These are phyloP conservation scores for Hyposoter didymator DNA, from an alignment of 2,888 invertebrate genomes.

Conservation along the genomic window DNA sequence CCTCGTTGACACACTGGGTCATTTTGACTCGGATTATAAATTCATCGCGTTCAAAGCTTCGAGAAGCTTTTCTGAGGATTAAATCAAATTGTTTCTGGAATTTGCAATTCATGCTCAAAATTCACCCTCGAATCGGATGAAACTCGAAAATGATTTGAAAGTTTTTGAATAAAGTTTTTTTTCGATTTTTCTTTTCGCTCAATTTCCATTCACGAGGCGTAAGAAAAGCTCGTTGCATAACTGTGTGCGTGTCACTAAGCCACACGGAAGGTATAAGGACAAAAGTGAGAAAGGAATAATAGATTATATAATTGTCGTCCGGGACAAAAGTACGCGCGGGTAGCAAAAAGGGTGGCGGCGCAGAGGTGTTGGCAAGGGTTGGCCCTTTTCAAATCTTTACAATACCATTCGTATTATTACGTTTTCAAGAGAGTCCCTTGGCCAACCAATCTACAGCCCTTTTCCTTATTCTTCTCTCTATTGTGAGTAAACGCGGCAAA, in stretches of 20 bases:
- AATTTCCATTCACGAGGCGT: constrained; percentile 14
- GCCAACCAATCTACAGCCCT: constrained; percentile 40
- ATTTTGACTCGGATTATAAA: background rate
- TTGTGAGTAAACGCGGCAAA: constrained; percentile 43
- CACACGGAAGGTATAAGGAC: background rate
- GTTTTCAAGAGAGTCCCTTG: constrained; percentile 46
- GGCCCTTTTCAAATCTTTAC: constrained; percentile 26
- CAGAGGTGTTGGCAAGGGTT: constrained; percentile 19
- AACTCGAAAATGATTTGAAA: background rate
- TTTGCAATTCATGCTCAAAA: background rate
- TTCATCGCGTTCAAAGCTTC: background rate
- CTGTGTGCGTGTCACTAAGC: background rate
- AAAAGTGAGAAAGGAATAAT: constrained; percentile 7
- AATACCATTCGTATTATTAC: constrained; percentile 52
- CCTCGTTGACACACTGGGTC: background rate
- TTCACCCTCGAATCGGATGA: background rate
- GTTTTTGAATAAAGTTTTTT: background rate
- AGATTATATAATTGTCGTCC: constrained; percentile 40
- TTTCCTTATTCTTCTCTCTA: constrained; percentile 37
- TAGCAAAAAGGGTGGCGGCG: constrained; percentile 7
- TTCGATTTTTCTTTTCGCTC: background rate
- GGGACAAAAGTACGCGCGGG: constrained; percentile 39
- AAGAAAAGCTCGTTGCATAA: background rate
- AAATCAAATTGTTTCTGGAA: background rate
- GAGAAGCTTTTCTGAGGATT: background rate